Percentiles rank a stretch among this genome's conserved stretches.
Conservation (phyloP, 2,888 invertebrate species). For the Drosophila pseudotalamancana region DNA sequence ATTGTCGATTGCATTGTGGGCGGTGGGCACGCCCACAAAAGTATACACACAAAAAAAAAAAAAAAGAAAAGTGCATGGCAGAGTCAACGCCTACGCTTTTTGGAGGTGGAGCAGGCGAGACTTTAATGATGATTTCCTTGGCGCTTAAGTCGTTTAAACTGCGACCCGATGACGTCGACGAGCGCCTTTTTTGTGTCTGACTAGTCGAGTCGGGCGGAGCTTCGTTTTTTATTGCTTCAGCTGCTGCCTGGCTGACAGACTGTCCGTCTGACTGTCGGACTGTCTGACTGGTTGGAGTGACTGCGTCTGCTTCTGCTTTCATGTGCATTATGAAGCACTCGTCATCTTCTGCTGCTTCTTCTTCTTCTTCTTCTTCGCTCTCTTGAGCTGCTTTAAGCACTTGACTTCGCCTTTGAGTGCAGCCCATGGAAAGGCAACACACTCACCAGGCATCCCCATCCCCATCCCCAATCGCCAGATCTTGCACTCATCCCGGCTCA, state of each 20-base stretch:
- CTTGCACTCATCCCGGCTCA: neutral
- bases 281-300: conserved; percentile 44
- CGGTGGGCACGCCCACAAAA: conserved; percentile 48
- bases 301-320: conserved; percentile 62
- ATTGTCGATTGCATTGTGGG: conserved; percentile 74
- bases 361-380: conserved; percentile 45
- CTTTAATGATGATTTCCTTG: conserved; percentile 81
- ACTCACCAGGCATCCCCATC: neutral
- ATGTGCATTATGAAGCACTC: conserved; percentile 77
- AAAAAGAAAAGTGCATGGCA: conserved; percentile 35
- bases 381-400: conserved; percentile 80
- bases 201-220: conserved; percentile 37
- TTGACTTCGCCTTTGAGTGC: conserved; percentile 75
- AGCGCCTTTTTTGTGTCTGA: conserved; percentile 76
- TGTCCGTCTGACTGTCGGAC: too few species aligned
- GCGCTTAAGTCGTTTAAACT: conserved; percentile 81
- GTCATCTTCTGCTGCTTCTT: conserved; percentile 39
- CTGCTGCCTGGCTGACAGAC: conserved; percentile 17
- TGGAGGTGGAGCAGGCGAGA: conserved; percentile 54
- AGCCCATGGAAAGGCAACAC: conserved; percentile 40
- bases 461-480: neutral
- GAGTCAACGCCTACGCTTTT: conserved; percentile 56
- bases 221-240: conserved; percentile 63
- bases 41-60: neutral
- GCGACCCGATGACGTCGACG: conserved; percentile 73